Percentiles rank a stretch among this genome's conserved stretches.
Evolutionary conservation across 2,113 vertebrate species (phyloP).

Genomic region (Saimiri boliviensis): DNA sequence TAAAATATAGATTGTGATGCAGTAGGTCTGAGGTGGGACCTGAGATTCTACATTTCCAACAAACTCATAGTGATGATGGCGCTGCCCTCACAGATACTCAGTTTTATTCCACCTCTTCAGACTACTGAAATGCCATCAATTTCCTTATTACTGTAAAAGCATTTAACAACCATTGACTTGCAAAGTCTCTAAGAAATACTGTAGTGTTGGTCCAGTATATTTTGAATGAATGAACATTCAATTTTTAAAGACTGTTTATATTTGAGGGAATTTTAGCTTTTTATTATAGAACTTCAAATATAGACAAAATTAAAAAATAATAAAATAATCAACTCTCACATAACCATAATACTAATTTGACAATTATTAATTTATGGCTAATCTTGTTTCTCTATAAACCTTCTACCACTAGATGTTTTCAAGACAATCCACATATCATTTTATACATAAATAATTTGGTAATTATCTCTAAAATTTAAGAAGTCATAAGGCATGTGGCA

Average conservation of each 20-base stretch:
- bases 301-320: neutral
- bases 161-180: neutral
- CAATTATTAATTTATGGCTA: neutral
- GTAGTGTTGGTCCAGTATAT: neutral
- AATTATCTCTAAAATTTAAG: slow-evolving; percentile 1
- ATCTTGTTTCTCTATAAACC: neutral
- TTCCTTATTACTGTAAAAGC: neutral
- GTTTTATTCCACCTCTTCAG: neutral
- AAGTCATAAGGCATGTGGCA: neutral
- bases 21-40: neutral
- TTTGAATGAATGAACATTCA: neutral
- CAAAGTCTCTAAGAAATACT: neutral
- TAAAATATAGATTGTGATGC: neutral
- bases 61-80: neutral
- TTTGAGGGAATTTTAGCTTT: neutral
- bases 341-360: neutral
- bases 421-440: neutral
- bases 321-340: neutral
- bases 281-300: slow-evolving; percentile 1
- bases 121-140: neutral
- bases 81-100: neutral
- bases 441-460: neutral
- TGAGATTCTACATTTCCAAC: neutral
- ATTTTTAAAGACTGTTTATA: neutral
- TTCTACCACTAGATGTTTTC: neutral